Evolutionary conservation across 2,797 vertebrate genomes (phyloP).

Genomic region (Oryzias dopingdopingensis): DNA sequence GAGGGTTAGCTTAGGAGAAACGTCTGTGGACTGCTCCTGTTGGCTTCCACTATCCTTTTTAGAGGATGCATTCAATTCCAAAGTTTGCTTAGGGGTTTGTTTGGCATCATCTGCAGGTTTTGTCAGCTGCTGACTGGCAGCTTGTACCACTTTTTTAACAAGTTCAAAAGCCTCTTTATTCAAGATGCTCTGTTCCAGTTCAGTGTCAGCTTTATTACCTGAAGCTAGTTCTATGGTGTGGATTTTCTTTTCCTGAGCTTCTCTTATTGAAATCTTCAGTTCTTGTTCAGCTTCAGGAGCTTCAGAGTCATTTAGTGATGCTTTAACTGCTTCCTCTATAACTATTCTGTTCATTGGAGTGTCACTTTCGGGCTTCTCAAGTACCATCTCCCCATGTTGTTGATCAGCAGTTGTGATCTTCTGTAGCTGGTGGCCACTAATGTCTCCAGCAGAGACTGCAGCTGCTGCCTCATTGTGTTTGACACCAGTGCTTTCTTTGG

Average conservation of each 20-base stretch:
- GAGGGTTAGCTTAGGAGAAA: conserved; percentile 7
- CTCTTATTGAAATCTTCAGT: conserved; percentile 3
- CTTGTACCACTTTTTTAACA: conserved; percentile 4
- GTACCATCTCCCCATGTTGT: neutral
- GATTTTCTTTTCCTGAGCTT: conserved; percentile 1
- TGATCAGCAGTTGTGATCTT: neutral
- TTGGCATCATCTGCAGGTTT: conserved; percentile 1
- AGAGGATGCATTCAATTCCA: neutral
- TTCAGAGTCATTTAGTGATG: conserved; percentile 1
- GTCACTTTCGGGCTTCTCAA: neutral
- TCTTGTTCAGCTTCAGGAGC: conserved; percentile 1
- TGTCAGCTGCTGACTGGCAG: conserved; percentile 9
- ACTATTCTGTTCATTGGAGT: neutral
- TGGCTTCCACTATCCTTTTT: conserved; percentile 1
- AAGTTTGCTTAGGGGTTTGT: neutral
- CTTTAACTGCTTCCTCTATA: neutral
- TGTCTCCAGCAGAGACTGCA: neutral
- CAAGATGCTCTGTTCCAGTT: neutral
- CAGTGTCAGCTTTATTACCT: conserved; percentile 6
- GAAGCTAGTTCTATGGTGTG: neutral
- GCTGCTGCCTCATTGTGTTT: neutral
- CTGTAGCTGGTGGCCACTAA: neutral
- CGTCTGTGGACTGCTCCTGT: neutral
- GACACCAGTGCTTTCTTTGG: neutral
- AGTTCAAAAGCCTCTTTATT: neutral